These are phyloP conservation scores for Rhombomys opimus DNA, from an alignment of 2,113 vertebrate species.

Conservation along the genomic window DNA sequence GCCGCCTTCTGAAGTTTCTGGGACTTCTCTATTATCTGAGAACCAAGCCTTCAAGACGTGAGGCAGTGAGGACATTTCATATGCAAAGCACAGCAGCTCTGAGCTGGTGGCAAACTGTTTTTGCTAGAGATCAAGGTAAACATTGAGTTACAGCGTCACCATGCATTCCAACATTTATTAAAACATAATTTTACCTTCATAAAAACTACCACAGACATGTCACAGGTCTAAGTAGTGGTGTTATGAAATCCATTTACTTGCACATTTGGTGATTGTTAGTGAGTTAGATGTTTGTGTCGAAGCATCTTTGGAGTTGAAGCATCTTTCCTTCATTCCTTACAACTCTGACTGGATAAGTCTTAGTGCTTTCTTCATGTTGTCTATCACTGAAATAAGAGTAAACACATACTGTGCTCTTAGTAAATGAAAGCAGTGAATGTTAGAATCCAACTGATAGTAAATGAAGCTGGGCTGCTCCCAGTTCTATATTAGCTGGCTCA, in stretches of 20 bases:
- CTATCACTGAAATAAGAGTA: conserved; percentile 85
- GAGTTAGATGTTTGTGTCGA: conserved; percentile 18
- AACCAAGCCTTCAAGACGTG: neutral
- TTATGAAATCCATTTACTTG: neutral
- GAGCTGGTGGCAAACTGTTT: neutral
- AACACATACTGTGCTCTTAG: neutral
- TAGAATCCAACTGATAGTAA: neutral
- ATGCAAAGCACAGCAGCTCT: neutral
- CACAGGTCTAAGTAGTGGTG: neutral
- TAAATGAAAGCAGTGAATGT: neutral
- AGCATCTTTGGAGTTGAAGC: neutral
- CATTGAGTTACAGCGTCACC: neutral
- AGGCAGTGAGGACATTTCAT: neutral
- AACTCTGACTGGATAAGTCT: conserved; percentile 87
- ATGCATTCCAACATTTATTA: conserved; percentile 39
- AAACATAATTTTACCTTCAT: neutral
- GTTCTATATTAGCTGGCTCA: neutral
- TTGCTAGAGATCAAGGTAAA: neutral
- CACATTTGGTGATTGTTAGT: neutral
- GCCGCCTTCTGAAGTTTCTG: neutral
- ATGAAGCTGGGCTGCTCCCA: neutral
- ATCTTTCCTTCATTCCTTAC: conserved; percentile 66
- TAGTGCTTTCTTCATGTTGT: conserved; percentile 90
- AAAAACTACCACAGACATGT: conserved; percentile 2
- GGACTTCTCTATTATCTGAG: neutral